Evolutionary conservation across 2,797 vertebrate genomes (phyloP).

Genomic region (Bucorvus abyssinicus): DNA sequence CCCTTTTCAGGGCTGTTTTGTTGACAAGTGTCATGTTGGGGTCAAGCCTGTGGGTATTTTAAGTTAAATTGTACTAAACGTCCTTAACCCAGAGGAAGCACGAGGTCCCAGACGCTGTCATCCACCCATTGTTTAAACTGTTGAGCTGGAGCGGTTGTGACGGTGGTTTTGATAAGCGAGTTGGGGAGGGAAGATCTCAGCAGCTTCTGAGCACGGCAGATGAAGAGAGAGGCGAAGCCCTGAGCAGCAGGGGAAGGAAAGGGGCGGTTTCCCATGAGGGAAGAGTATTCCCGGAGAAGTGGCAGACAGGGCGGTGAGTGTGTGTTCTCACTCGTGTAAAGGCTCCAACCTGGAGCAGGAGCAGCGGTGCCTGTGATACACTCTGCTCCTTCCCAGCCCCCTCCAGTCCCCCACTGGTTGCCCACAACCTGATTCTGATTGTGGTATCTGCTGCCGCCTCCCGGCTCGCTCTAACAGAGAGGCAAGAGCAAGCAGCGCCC

Average conservation of each 20-base stretch:
- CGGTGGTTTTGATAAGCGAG: not conserved
- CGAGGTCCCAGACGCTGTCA: not conserved
- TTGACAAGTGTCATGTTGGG: not conserved
- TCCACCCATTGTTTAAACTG: not conserved
- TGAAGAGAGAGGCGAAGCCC: not conserved
- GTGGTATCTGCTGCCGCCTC: constrained; percentile 72
- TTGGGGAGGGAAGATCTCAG: not conserved
- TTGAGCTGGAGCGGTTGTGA: not conserved
- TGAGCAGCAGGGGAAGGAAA: not conserved
- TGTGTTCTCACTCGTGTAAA: too few species aligned
- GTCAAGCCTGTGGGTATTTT: not conserved
- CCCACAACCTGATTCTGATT: too few species aligned
- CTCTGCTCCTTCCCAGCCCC: not conserved
- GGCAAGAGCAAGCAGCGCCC: not conserved
- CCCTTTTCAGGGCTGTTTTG: not conserved
- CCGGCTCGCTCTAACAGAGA: not conserved
- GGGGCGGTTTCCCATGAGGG: not conserved
- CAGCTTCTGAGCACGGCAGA: not conserved
- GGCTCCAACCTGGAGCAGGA: not conserved
- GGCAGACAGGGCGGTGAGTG: not conserved
- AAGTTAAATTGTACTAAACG: not conserved
- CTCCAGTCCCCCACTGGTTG: not conserved
- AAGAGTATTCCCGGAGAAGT: not conserved
- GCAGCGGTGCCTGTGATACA: fast-evolving
- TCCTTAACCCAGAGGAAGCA: not conserved